phyloP scores from a whole-genome alignment of 2,113 vertebrate species.

The Chrysochloris asiatica region DNA sequence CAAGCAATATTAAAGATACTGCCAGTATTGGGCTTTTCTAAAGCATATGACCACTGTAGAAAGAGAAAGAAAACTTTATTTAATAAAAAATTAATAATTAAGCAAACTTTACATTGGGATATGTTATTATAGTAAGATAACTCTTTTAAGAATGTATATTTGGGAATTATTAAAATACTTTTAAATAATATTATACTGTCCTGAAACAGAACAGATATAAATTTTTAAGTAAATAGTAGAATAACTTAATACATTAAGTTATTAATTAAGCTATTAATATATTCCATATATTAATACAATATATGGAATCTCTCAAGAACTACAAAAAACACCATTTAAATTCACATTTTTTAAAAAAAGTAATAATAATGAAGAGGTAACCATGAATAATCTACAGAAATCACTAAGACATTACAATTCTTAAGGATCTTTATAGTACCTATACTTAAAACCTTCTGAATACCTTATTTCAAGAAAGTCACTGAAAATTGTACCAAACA shows the following conservation, averaged over 20 bases:
- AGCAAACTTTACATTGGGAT: not conserved
- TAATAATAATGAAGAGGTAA: constrained; percentile 4
- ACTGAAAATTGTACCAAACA: constrained; percentile 44
- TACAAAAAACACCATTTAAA: not conserved
- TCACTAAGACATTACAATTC: constrained; percentile 7
- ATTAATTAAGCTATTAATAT: too few species aligned
- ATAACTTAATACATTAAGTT: constrained; percentile 18
- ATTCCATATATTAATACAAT: not conserved
- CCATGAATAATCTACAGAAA: constrained; percentile 5
- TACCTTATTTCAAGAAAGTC: constrained; percentile 11
- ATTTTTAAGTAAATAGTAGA: constrained; percentile 23
- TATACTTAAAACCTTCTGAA: constrained; percentile 17
- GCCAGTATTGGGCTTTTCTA: constrained; percentile 97
- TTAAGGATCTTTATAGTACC: not conserved
- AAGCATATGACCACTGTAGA: constrained; percentile 94
- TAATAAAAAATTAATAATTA: not conserved
- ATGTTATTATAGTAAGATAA: not conserved
- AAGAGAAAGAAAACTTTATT: not conserved
- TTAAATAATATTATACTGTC: constrained; percentile 20
- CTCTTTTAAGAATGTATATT: not conserved
- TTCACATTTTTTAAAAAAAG: not conserved
- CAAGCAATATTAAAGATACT: constrained; percentile 94
- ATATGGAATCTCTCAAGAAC: constrained; percentile 25
- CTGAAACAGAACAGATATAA: not conserved
- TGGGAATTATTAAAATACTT: constrained; percentile 17